A percentile compares a stretch with the other conserved stretches of the same genome.
phyloP scores from a whole-genome alignment of 2,113 vertebrate genomes.

The Circaetus cinerascens region DNA sequence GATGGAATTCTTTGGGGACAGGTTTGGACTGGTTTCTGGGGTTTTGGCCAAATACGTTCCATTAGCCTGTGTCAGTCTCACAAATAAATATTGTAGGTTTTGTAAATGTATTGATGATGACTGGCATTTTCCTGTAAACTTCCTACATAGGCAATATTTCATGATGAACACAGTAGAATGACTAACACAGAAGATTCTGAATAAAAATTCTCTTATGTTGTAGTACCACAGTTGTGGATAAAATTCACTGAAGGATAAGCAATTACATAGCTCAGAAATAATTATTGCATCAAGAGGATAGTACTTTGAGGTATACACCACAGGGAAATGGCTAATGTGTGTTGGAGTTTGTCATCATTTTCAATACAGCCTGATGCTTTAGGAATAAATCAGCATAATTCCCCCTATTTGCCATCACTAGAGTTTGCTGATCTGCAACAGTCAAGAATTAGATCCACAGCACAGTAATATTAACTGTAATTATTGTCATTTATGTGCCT shows the following conservation, averaged over 20 bases:
- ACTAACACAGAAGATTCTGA: neutral
- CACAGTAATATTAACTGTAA: neutral
- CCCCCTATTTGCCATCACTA: neutral
- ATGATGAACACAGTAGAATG: accelerated
- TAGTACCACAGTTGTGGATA: neutral
- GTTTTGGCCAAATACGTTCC: neutral
- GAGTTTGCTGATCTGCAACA: neutral
- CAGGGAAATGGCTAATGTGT: neutral
- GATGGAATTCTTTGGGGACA: neutral
- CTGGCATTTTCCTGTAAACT: neutral
- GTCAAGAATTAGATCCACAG: neutral
- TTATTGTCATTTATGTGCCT: neutral
- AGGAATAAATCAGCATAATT: neutral
- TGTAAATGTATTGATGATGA: neutral
- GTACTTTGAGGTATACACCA: neutral
- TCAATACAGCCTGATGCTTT: neutral
- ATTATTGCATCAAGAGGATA: neutral
- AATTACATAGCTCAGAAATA: neutral
- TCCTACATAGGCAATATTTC: neutral
- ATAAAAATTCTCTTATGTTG: neutral
- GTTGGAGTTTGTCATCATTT: neutral
- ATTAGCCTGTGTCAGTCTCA: neutral
- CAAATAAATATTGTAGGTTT: neutral
- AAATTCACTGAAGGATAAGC: neutral
- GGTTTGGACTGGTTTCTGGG: neutral